Percentiles rank a stretch among this genome's conserved stretches.
Evolutionary conservation across 2,797 vertebrate genomes (phyloP).

Genomic region (Acanthopagrus latus): DNA sequence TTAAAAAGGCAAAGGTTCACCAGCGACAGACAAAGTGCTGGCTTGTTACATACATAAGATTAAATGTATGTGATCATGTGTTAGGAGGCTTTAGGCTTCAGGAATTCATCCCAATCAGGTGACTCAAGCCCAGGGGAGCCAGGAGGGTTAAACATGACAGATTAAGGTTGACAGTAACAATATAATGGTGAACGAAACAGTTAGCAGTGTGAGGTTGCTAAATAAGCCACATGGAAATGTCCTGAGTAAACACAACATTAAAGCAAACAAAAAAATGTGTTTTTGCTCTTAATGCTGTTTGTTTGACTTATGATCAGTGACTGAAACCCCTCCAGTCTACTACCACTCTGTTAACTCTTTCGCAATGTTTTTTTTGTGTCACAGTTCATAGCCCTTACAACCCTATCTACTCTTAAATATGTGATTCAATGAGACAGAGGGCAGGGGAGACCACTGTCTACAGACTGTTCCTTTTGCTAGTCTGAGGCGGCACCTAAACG

Average conservation of each 20-base stretch:
- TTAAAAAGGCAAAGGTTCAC: neutral
- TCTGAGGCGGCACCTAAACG: rapidly evolving
- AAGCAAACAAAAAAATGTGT: no score
- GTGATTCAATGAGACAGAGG: conserved; percentile 16
- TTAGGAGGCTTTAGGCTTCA: neutral
- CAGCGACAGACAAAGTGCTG: no score
- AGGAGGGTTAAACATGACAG: neutral
- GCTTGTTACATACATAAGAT: neutral
- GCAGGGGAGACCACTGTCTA: neutral
- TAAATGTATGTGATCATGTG: conserved; percentile 13
- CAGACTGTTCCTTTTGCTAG: neutral
- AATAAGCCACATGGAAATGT: neutral
- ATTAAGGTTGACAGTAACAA: neutral
- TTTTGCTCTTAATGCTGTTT: no score
- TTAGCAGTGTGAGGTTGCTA: neutral
- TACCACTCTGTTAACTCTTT: neutral
- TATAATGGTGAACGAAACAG: neutral
- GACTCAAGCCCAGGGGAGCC: conserved; percentile 46
- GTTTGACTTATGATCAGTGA: neutral
- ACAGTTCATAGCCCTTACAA: neutral
- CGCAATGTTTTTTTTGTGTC: conserved; percentile 9
- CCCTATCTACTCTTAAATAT: conserved; percentile 16
- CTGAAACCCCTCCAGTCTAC: neutral
- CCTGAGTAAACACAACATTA: neutral
- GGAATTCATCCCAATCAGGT: conserved; percentile 63